Conservation (phyloP, 2,888 invertebrate species). For the Deilephila porcellus region DNA sequence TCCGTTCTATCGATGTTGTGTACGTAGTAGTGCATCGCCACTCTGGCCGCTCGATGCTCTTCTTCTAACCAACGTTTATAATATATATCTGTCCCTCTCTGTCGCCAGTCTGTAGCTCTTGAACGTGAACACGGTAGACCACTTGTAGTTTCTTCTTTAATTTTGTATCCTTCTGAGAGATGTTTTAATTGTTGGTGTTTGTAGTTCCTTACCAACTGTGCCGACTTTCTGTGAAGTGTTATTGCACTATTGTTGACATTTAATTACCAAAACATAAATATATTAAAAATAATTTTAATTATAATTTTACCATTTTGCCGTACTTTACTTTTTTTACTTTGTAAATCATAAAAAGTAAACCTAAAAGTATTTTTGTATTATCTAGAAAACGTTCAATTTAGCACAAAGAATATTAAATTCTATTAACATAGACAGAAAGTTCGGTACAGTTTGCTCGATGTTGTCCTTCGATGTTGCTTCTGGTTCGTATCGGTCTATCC, state of each 20-base stretch:
- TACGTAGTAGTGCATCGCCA: slow-evolving; percentile 83
- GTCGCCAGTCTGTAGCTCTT: slow-evolving; percentile 77
- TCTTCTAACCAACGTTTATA: slow-evolving; percentile 74
- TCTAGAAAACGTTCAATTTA: background rate
- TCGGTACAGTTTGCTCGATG: slow-evolving; percentile 79
- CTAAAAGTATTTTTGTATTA: too few species aligned
- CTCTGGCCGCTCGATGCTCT: slow-evolving; percentile 73
- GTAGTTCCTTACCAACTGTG: slow-evolving; percentile 13
- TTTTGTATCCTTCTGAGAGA: slow-evolving; percentile 62
- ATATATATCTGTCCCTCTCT: slow-evolving; percentile 73
- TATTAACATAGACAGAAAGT: slow-evolving; percentile 41
- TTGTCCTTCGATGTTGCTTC: slow-evolving; percentile 84
- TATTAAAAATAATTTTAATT: background rate
- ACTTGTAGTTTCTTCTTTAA: slow-evolving; percentile 82
- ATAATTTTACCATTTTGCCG: background rate
- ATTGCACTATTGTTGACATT: too few species aligned
- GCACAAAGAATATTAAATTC: background rate
- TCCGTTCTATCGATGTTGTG: slow-evolving; percentile 82
- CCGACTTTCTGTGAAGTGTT: slow-evolving; percentile 7
- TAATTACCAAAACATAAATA: background rate
- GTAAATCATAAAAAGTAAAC: too few species aligned
- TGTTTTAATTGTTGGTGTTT: slow-evolving; percentile 13
- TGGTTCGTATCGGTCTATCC: slow-evolving; percentile 80
- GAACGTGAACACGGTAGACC: slow-evolving; percentile 75
- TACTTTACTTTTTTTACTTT: too few species aligned